A percentile compares a stretch with the other conserved stretches of the same genome.
phyloP scores from a whole-genome alignment of 2,888 invertebrate genomes.

The Pseudococcus longispinus region DNA sequence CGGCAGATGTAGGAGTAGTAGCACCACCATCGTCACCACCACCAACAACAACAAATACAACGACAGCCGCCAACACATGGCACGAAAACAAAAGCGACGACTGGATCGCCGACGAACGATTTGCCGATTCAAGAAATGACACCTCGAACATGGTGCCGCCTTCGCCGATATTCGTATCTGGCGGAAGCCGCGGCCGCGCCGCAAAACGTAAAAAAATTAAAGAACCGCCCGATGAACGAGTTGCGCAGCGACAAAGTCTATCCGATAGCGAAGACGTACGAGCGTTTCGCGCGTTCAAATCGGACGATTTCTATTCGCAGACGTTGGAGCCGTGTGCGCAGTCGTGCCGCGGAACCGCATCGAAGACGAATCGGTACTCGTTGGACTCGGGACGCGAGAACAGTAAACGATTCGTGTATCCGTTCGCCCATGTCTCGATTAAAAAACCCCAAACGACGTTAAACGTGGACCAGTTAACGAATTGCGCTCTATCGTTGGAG shows the following conservation, averaged over 20 bases:
- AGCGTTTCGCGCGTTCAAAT: neutral
- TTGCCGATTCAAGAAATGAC: no score
- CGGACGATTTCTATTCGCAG: neutral
- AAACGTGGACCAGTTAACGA: neutral
- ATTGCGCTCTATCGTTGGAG: neutral
- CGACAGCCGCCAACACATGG: neutral
- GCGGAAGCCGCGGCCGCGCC: no score
- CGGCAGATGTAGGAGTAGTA: no score
- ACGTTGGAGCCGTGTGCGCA: neutral
- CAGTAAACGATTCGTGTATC: conserved; percentile 2
- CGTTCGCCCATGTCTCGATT: neutral
- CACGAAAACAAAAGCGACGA: neutral
- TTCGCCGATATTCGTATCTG: no score
- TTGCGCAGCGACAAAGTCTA: neutral
- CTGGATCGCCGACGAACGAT: neutral
- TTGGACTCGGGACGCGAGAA: neutral
- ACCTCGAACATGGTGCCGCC: neutral
- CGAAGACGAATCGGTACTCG: neutral
- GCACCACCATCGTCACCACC: no score
- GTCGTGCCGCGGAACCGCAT: neutral
- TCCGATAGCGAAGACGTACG: neutral
- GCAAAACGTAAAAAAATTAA: no score
- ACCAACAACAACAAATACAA: neutral
- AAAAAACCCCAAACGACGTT: neutral
- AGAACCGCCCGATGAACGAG: neutral